A percentile compares a stretch with the other conserved stretches of the same genome.
These are phyloP conservation scores for Tanypteryx hageni DNA, from an alignment of 2,888 invertebrate genomes.

Conservation along the genomic window DNA sequence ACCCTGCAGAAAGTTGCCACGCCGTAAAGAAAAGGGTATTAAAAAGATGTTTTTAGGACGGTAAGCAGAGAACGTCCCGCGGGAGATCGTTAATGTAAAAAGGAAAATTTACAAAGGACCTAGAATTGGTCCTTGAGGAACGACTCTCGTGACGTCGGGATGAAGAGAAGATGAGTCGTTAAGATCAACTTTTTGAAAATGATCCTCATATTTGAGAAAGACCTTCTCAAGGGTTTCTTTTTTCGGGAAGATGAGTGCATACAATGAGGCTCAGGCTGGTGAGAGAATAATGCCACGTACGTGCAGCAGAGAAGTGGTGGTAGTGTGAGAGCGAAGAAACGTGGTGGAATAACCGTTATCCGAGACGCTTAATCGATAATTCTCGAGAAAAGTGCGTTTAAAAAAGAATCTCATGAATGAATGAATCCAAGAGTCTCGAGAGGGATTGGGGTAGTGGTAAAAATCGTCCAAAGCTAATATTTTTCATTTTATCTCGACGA, in stretches of 20 bases:
- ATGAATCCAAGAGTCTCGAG: background rate
- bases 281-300: background rate
- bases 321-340: background rate
- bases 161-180: background rate
- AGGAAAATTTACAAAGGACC: background rate
- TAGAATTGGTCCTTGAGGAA: conserved; percentile 14
- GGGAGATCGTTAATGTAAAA: conserved; percentile 3
- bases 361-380: conserved; percentile 7
- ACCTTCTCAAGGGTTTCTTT: background rate
- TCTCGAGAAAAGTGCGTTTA: conserved; percentile 6
- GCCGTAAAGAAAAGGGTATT: background rate
- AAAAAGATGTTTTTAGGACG: background rate
- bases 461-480: no score
- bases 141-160: background rate
- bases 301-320: background rate
- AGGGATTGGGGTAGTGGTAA: no score
- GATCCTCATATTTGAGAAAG: conserved; percentile 14
- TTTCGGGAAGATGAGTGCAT: background rate
- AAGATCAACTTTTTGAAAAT: conserved; percentile 29
- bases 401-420: background rate
- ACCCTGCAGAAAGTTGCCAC: background rate
- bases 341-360: background rate
- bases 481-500: no score
- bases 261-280: background rate
- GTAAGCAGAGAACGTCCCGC: background rate